Percentiles rank a stretch among this genome's conserved stretches.
Conservation (phyloP, 2,797 vertebrate genomes). For the Zalophus californianus region DNA sequence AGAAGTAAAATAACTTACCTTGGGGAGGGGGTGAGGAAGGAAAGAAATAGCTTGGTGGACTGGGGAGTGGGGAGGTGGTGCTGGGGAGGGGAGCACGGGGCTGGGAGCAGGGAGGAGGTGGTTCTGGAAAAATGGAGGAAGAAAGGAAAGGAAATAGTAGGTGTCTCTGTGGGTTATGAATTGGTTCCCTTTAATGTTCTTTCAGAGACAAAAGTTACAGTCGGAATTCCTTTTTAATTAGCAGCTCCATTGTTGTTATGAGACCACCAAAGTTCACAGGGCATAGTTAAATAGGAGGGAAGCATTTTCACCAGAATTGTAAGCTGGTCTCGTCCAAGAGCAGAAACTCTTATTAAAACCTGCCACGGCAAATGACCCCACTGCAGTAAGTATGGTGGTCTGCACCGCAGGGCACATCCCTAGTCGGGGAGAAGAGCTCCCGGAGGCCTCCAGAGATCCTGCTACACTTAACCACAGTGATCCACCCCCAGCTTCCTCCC, state of each 20-base stretch:
- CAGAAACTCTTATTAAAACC: constrained; percentile 15
- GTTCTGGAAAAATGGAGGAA: background rate
- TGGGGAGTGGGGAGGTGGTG: background rate
- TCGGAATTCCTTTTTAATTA: constrained; percentile 63
- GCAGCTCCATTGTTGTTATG: constrained; percentile 28
- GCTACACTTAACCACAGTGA: constrained; percentile 76
- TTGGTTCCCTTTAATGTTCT: constrained; percentile 45
- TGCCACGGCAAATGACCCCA: background rate
- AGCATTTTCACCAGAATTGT: constrained; percentile 31
- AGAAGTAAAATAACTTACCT: background rate
- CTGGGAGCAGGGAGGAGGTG: background rate
- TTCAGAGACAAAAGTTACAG: constrained; percentile 39
- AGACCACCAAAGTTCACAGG: constrained; percentile 50
- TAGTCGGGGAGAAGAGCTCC: constrained; percentile 1
- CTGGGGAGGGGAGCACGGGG: accelerated
- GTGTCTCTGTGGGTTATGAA: constrained; percentile 24
- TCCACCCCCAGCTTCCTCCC: constrained; percentile 81
- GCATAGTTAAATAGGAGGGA: constrained; percentile 24
- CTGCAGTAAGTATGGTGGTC: background rate
- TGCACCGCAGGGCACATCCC: constrained; percentile 65
- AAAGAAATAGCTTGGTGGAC: background rate
- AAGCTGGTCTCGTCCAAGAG: background rate
- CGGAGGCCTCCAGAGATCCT: constrained; percentile 78
- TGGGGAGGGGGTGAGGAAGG: background rate
- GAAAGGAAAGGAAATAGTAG: constrained; percentile 43